These are phyloP conservation scores for Dendroctonus valens DNA, from an alignment of 1,140 invertebrate species.

Conservation along the genomic window DNA sequence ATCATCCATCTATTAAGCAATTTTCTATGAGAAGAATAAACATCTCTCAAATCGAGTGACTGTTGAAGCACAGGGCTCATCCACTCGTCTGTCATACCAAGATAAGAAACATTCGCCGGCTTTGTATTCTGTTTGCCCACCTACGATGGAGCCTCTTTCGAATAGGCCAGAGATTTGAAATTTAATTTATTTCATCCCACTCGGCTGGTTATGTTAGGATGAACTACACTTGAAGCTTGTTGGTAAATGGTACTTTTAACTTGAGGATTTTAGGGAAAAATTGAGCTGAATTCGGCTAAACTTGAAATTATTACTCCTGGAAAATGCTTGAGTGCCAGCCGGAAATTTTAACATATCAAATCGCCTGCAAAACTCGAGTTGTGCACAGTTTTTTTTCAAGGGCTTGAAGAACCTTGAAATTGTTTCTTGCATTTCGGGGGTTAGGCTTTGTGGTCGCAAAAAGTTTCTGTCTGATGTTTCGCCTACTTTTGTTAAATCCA, in stretches of 20 bases:
- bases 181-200: background rate
- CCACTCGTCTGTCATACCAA: slow-evolving; percentile 24
- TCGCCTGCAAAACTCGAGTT: no score
- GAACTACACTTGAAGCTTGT: background rate
- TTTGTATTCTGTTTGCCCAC: background rate
- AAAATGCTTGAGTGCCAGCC: no score
- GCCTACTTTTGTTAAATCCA: no score
- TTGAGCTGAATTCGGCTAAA: background rate
- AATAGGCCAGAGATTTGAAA: background rate
- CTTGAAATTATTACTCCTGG: no score
- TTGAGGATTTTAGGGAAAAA: background rate
- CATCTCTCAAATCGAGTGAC: slow-evolving; percentile 20
- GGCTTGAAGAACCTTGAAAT: no score
- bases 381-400: no score
- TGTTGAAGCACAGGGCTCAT: slow-evolving; percentile 10
- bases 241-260: background rate
- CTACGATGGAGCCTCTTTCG: background rate
- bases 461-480: no score
- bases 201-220: background rate
- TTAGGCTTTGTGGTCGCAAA: no score
- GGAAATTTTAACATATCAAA: no score
- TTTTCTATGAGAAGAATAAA: slow-evolving; percentile 23
- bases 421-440: no score
- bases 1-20: slow-evolving; percentile 22
- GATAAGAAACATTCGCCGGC: slow-evolving; percentile 16